phyloP scores from a whole-genome alignment of 2,797 vertebrate genomes.

The Phrynocephalus forsythii region DNA sequence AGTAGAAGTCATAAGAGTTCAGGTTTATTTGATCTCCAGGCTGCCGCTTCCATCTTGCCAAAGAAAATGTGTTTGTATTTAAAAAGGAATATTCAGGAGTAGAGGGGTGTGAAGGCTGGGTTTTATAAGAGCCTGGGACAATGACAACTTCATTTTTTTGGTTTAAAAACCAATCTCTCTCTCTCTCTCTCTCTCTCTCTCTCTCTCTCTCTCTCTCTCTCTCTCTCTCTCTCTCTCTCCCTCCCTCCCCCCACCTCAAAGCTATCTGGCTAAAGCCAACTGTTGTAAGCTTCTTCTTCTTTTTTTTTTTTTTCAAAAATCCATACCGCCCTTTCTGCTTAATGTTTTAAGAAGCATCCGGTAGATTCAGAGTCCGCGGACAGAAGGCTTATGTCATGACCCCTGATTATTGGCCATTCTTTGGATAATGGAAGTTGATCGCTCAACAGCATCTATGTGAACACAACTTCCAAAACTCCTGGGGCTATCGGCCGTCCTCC shows the following conservation, averaged over 20 bases:
- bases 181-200: too few species aligned
- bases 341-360: neutral
- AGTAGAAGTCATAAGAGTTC: neutral
- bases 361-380: too few species aligned
- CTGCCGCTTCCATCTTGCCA: constrained; percentile 27
- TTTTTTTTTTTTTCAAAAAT: too few species aligned
- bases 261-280: constrained; percentile 30
- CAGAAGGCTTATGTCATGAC: neutral
- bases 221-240: neutral
- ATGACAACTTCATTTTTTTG: constrained; percentile 41
- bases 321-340: neutral
- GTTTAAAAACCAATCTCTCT: constrained; percentile 3
- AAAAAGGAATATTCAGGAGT: constrained; percentile 46
- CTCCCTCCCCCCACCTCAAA: neutral
- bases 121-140: constrained; percentile 46
- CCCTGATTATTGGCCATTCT: neutral
- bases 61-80: constrained; percentile 60
- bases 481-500: neutral
- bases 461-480: neutral
- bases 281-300: neutral
- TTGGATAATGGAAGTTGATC: neutral
- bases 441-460: too few species aligned
- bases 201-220: neutral
- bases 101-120: constrained; percentile 19
- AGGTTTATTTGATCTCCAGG: constrained; percentile 55